Base-by-base conservation (phyloP, 2,113 vertebrate species). In the Sclerurus mexicanus region DNA sequence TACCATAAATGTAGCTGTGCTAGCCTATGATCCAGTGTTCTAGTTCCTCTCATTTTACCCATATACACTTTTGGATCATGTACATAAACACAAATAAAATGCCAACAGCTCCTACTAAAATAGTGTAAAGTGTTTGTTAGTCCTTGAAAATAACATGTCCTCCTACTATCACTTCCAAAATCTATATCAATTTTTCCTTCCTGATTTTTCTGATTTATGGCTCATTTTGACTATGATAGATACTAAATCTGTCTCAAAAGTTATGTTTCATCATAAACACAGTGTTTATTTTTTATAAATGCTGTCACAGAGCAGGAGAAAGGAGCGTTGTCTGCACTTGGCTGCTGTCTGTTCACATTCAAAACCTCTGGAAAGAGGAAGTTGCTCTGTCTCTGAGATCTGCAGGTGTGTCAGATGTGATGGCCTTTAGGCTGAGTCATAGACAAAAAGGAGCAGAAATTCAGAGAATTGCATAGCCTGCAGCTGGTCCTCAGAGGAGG, bases 401-500 rank as follows among this genome's bases (percentile, higher is more conserved):
- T 85, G n/a, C 60, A 55, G 15, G 1, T 39, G 10, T 66, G n/a
- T n/a, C 50, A 44, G 7, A 5, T 47, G 23, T 47, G 35, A 8
- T 4, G 7, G 17, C 10, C 11, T 85, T 84, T 28, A 53, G 20
- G 37, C 10, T 1, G 8, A 77, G 5, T 8, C 24, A 74, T 25
- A 78, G 5, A 4, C 30, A 24, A 50, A 85, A 78, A 58, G 21
- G 13, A 37, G 4, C 8, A 14, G 22, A 63, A 37, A 21, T 4
- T 30, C 12, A 24, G 47, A 59, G 42, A 78, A 16, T 3, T 9
- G 14, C 12, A 8, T 4, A 60, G 35, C 11, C 28, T 78, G 27
- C 0, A 1, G 19, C 14, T 1, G 2, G 6, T 27, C 9, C 47
- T 50, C 3, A 1, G 18, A 47, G 7, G 18, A 82, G 20, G 33